A percentile compares a stretch with the other conserved stretches of the same genome.
Evolutionary conservation across 2,113 vertebrate species (phyloP).

Genomic region (Empidonax alnorum): DNA sequence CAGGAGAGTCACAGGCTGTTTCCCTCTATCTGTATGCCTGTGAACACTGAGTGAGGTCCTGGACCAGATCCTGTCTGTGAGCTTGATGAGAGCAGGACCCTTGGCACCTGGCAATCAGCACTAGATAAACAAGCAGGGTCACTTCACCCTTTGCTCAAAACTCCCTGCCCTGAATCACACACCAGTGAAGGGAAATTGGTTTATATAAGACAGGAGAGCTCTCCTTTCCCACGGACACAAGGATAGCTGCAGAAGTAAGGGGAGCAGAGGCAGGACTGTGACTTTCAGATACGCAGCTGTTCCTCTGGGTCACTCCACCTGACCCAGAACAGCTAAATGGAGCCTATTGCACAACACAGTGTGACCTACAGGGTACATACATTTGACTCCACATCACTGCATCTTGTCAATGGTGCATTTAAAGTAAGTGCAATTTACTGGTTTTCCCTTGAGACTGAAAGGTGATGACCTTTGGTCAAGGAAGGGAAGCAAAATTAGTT

Average conservation of each 20-base stretch:
- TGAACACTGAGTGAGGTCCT: background rate
- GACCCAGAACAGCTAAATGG: background rate
- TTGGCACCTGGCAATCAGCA: background rate
- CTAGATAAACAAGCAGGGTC: background rate
- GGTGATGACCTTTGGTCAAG: constrained; percentile 12
- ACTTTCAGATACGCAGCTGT: background rate
- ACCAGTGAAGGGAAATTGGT: background rate
- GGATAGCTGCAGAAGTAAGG: background rate
- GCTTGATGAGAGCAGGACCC: background rate
- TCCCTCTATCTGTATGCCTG: background rate
- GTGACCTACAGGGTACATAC: background rate
- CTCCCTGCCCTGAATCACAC: accelerated
- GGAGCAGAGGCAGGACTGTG: background rate
- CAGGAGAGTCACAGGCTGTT: background rate
- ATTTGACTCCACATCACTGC: background rate
- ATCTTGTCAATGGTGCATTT: background rate
- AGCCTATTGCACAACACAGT: background rate
- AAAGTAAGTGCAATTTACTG: background rate
- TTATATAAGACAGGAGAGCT: background rate
- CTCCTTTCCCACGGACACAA: accelerated
- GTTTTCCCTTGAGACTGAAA: background rate
- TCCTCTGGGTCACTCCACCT: background rate
- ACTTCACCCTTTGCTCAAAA: background rate
- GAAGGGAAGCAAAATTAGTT: constrained; percentile 16
- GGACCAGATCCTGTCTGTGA: background rate